Base-by-base conservation (phyloP, 2,797 vertebrate genomes). In the Astyanax mexicanus region DNA sequence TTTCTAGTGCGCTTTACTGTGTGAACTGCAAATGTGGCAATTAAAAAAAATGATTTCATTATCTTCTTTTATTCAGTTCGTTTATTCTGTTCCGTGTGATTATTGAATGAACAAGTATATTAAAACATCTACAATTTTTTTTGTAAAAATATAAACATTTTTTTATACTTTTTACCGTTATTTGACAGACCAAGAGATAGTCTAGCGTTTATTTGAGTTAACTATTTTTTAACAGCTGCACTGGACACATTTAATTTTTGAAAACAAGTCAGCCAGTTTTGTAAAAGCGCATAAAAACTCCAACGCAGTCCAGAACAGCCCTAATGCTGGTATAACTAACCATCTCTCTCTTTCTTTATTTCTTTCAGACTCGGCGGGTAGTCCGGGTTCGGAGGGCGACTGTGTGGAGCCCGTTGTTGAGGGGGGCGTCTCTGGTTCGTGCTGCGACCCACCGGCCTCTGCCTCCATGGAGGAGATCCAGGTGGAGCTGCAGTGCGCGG, bases 381-480 rank as follows among this genome's bases (percentile, higher is more conserved):
- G 97, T 88, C 96, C 96, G 8, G 95, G 96, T 72, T 98, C 97
- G 2, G 96, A 98, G 88, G 95, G 95, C 0, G 97, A 98, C 29
- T 60, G 57, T 37, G 55, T 58, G 55, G 55, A 58, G 55, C 29
- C 27, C 12, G 52, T 55, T 12, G 55, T 58, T 86, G 92, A 96
- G 8, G 96, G 98, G 84, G 92, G 96, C 85, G 96, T 96, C 0
- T 95, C 97, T 80, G 98, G 98, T 86, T 97, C 98, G 13, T 98
- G 97, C 91, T 91, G 93, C 61, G 93, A 96, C 12, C 89, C 94
- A 40, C 90, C 95, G 10, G 93, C 94, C 47, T 88, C 95, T 42
- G 93, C 95, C 71, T 97, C 97, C 80, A 98, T 99, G 98, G 98
- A 98, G 79, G 97, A 98, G 86, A 99, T 98, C 81, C 97, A 99